Evolutionary conservation across 2,797 vertebrate species (phyloP).

Genomic region (Sebastes dallii): DNA sequence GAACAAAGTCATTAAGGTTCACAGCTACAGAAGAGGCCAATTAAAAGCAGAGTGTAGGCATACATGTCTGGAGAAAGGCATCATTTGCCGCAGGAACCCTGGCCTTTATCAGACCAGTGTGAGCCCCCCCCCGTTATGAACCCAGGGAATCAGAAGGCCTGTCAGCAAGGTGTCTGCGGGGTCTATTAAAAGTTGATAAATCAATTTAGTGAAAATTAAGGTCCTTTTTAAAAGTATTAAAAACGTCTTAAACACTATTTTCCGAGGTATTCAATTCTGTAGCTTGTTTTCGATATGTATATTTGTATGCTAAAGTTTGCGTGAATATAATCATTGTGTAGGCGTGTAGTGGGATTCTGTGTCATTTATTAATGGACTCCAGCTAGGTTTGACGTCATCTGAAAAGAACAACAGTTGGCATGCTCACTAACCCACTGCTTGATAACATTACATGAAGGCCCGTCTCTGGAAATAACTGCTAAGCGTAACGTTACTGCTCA

Average conservation of each 20-base stretch:
- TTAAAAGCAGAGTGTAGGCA: conserved; percentile 74
- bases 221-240: not conserved
- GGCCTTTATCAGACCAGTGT: conserved; percentile 73
- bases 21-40: conserved; percentile 78
- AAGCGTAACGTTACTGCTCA: not conserved
- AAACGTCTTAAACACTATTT: not conserved
- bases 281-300: not conserved
- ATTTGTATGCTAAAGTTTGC: not conserved
- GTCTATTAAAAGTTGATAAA: not conserved
- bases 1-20: conserved; percentile 84
- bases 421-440: too few species aligned
- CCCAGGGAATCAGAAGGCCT: conserved; percentile 61
- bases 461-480: not conserved
- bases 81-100: conserved; percentile 71
- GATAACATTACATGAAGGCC: too few species aligned
- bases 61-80: conserved; percentile 66
- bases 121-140: conserved; percentile 36
- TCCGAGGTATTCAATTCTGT: not conserved
- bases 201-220: not conserved
- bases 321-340: not conserved
- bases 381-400: not conserved
- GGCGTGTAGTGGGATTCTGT: not conserved
- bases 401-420: not conserved
- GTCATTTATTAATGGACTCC: not conserved
- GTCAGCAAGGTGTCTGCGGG: not conserved